Evolutionary conservation across 2,113 vertebrate genomes (phyloP).

Genomic region (Irena cyanogastra): DNA sequence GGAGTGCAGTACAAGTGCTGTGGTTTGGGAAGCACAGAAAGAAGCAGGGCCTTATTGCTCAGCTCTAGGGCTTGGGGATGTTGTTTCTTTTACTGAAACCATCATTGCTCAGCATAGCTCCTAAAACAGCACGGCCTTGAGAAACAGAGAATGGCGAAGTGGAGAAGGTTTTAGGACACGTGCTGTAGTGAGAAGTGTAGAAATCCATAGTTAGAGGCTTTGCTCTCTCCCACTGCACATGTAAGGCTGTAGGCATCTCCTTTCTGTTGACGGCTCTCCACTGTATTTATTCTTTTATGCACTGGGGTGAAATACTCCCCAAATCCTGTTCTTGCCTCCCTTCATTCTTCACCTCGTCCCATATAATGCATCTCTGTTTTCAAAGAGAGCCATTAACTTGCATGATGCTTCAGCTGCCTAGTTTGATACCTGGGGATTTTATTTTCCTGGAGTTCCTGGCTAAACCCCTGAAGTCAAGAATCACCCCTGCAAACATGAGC

Average conservation of each 20-base stretch:
- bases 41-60: background rate
- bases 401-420: background rate
- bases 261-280: background rate
- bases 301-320: background rate
- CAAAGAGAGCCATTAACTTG: background rate
- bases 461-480: background rate
- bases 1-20: background rate
- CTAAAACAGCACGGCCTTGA: background rate
- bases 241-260: background rate
- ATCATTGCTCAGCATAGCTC: background rate
- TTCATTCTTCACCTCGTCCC: fast-evolving
- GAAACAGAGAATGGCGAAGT: background rate
- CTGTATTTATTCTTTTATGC: background rate
- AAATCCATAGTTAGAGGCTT: background rate
- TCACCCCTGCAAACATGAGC: background rate
- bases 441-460: background rate
- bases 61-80: background rate
- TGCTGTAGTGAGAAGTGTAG: background rate
- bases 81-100: background rate
- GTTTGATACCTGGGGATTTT: background rate
- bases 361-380: background rate
- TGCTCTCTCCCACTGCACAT: background rate
- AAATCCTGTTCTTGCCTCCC: background rate
- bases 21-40: background rate
- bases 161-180: background rate